A percentile compares a stretch with the other conserved stretches of the same genome.
phyloP scores from a whole-genome alignment of 2,888 invertebrate species.

The Hirtodrosophila duncani region DNA sequence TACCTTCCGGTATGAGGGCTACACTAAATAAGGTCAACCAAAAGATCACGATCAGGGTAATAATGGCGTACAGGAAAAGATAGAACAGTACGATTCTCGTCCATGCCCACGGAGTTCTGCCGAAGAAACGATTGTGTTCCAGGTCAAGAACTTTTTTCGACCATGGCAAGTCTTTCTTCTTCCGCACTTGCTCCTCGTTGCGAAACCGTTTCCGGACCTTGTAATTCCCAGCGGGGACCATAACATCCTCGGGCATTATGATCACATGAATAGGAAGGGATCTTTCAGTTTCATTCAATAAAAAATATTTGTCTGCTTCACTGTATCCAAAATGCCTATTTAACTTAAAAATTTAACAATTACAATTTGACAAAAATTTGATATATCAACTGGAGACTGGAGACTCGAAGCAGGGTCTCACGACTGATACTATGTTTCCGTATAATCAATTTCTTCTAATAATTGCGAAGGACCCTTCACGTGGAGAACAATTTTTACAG shows the following conservation, averaged over 20 bases:
- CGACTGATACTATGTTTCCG: no score
- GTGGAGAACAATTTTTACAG: constrained; percentile 16
- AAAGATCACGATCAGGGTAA: not conserved
- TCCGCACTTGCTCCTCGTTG: constrained; percentile 17
- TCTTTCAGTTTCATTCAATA: no score
- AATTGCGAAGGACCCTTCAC: no score
- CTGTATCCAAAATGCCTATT: no score
- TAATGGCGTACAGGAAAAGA: constrained; percentile 21
- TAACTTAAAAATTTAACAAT: no score
- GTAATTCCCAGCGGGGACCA: constrained; percentile 38
- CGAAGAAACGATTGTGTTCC: constrained; percentile 30
- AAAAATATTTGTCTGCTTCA: no score
- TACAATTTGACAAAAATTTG: no score
- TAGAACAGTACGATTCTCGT: constrained; percentile 32
- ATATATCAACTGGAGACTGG: no score
- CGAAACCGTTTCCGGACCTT: constrained; percentile 47
- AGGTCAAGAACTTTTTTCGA: constrained; percentile 42
- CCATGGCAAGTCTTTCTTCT: constrained; percentile 48
- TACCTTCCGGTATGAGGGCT: not conserved
- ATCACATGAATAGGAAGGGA: no score
- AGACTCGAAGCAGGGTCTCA: no score
- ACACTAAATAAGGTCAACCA: constrained; percentile 13
- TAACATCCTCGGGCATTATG: constrained; percentile 40
- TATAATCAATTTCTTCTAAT: constrained; percentile 16
- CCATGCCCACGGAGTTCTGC: constrained; percentile 46